phyloP scores from a whole-genome alignment of 2,888 invertebrate genomes.

The Conistra vaccinii region DNA sequence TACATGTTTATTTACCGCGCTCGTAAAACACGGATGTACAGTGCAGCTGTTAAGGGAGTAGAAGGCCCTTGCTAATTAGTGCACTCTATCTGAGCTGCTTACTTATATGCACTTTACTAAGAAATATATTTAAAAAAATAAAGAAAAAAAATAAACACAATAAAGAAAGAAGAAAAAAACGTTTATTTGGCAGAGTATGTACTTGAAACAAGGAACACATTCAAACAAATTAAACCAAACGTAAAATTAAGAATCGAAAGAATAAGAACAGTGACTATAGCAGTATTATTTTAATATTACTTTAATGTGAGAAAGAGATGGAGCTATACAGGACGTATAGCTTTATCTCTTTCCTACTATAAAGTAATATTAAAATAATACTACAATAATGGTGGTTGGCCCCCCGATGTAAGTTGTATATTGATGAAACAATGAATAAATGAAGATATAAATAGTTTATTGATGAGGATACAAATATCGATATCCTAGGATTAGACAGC shows the following conservation, averaged over 20 bases:
- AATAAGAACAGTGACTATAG: too few relatives aligned
- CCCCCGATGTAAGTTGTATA: too few relatives aligned
- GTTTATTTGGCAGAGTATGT: neutral
- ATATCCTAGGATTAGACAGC: neutral
- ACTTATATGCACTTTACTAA: conserved; percentile 2
- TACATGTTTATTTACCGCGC: conserved; percentile 18
- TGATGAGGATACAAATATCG: neutral
- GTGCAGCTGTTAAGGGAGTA: conserved; percentile 36
- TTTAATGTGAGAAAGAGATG: too few relatives aligned
- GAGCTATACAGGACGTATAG: too few relatives aligned
- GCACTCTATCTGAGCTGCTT: neutral
- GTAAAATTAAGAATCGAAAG: too few relatives aligned
- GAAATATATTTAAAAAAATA: neutral
- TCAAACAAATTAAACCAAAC: neutral
- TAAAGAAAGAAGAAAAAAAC: neutral
- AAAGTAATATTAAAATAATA: too few relatives aligned
- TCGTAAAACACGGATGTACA: conserved; percentile 42
- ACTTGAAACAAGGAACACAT: neutral
- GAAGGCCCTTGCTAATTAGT: conserved; percentile 29
- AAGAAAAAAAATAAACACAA: neutral
- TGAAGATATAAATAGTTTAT: neutral
- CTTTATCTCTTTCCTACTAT: too few relatives aligned
- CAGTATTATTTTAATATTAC: too few relatives aligned
- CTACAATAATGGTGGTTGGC: too few relatives aligned
- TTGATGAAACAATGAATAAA: too few relatives aligned